Percentiles rank a stretch among this genome's conserved stretches.
These are phyloP conservation scores for Carcharodon carcharias DNA, from an alignment of 2,797 vertebrate species.

Conservation along the genomic window DNA sequence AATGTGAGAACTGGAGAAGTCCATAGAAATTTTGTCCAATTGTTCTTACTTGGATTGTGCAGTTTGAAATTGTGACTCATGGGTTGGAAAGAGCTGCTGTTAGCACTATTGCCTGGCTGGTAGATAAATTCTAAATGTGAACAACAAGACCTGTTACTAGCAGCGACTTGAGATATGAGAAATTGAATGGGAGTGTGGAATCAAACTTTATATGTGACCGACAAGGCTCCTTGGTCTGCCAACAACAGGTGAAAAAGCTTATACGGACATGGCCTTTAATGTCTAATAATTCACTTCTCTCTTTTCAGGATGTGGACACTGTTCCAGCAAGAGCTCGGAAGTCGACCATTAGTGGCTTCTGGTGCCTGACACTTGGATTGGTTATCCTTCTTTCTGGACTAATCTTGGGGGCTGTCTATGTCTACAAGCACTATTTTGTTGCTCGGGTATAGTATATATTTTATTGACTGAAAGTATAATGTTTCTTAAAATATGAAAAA, in stretches of 20 bases:
- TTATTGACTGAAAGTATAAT: neutral
- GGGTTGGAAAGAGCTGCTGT: neutral
- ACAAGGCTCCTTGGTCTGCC: neutral
- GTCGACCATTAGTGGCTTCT: conserved; percentile 69
- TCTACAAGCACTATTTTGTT: conserved; percentile 86
- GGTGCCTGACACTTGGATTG: conserved; percentile 79
- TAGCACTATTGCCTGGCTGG: neutral
- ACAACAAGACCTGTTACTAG: too few relatives aligned
- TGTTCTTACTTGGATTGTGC: neutral
- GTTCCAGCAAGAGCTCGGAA: conserved; percentile 55
- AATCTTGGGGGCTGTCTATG: conserved; percentile 78
- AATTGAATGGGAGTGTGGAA: neutral
- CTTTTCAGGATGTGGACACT: conserved; percentile 63
- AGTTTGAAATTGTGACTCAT: neutral
- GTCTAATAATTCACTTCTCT: neutral
- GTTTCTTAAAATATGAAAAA: neutral
- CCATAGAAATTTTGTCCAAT: neutral
- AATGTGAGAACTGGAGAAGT: neutral
- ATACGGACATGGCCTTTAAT: neutral
- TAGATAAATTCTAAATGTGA: neutral
- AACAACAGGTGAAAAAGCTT: neutral
- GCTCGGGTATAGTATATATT: conserved; percentile 63
- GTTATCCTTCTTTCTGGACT: conserved; percentile 77
- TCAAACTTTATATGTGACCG: neutral
- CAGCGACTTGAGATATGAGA: neutral